Evolutionary conservation across 2,113 vertebrate genomes (phyloP).

Genomic region (Pygoscelis adeliae): DNA sequence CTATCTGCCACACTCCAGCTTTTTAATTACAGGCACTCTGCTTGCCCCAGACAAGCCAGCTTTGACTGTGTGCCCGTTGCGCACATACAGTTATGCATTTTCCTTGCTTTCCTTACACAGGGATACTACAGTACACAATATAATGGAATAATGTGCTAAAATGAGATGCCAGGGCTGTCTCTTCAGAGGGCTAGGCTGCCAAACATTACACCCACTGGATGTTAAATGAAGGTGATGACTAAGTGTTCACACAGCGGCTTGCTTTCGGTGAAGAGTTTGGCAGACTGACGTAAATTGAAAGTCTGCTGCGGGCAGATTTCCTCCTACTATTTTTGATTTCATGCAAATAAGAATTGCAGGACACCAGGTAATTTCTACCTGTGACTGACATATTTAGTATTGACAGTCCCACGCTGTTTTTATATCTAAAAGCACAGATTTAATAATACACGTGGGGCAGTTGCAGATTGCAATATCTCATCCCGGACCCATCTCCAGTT

Average conservation of each 20-base stretch:
- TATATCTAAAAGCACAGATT: not conserved
- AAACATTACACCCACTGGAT: slow-evolving; percentile 65
- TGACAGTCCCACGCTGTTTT: slow-evolving; percentile 55
- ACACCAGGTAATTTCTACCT: slow-evolving; percentile 39
- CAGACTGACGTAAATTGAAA: slow-evolving; percentile 70
- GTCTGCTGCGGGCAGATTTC: slow-evolving; percentile 69
- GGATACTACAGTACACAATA: not conserved
- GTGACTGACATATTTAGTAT: slow-evolving; percentile 64
- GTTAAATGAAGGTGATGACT: slow-evolving; percentile 66
- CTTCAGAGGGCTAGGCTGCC: slow-evolving; percentile 50
- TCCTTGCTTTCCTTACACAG: not conserved
- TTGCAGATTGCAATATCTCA: not conserved
- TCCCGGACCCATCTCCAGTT: not conserved
- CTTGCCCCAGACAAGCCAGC: not conserved
- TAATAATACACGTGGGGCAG: not conserved
- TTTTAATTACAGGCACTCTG: not conserved
- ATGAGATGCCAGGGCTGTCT: slow-evolving; percentile 38
- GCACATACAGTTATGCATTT: not conserved
- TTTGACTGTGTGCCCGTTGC: not conserved
- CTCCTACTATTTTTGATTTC: slow-evolving; percentile 66
- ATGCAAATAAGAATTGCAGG: slow-evolving; percentile 66
- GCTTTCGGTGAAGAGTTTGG: slow-evolving; percentile 49
- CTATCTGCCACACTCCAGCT: not conserved
- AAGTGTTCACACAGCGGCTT: slow-evolving; percentile 53
- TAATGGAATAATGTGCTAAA: slow-evolving; percentile 54